Evolutionary conservation across 1,140 invertebrate species (phyloP).

Genomic region (Artemia franciscana): DNA sequence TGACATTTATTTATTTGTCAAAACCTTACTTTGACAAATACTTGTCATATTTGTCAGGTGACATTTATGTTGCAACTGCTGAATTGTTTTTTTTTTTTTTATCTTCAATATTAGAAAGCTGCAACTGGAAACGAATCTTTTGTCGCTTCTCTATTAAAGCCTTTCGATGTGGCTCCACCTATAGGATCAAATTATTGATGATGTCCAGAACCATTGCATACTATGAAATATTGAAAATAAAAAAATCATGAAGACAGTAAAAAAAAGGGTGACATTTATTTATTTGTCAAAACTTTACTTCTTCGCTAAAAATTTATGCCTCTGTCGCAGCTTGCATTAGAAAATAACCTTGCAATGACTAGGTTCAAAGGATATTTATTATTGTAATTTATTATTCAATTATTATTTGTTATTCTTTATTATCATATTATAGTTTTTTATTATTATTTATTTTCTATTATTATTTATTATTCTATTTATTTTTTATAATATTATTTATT

Average conservation of each 20-base stretch:
- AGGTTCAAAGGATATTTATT: too few relatives aligned
- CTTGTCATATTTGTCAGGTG: too few relatives aligned
- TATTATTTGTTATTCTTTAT: too few relatives aligned
- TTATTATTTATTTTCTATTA: too few relatives aligned
- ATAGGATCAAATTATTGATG: conserved; percentile 82
- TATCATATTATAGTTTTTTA: too few relatives aligned
- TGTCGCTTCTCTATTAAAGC: conserved; percentile 68
- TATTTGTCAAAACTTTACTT: not conserved
- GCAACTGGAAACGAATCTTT: conserved; percentile 74
- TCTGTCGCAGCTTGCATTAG: too few relatives aligned
- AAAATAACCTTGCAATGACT: too few relatives aligned
- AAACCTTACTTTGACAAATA: not conserved
- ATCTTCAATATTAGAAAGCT: conserved; percentile 67
- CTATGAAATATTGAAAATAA: conserved; percentile 30
- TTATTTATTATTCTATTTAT: too few relatives aligned
- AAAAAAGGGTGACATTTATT: conserved; percentile 12
- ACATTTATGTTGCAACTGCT: conserved; percentile 74
- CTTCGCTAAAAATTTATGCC: too few relatives aligned
- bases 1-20: conserved; percentile 10
- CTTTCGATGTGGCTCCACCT: conserved; percentile 82
- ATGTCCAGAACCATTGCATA: conserved; percentile 92
- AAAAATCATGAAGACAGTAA: conserved; percentile 3
- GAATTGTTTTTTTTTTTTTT: conserved; percentile 74
- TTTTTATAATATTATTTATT: too few relatives aligned
- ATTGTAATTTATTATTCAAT: too few relatives aligned